phyloP scores from a whole-genome alignment of 2,113 vertebrate species.

The Channa argus region DNA sequence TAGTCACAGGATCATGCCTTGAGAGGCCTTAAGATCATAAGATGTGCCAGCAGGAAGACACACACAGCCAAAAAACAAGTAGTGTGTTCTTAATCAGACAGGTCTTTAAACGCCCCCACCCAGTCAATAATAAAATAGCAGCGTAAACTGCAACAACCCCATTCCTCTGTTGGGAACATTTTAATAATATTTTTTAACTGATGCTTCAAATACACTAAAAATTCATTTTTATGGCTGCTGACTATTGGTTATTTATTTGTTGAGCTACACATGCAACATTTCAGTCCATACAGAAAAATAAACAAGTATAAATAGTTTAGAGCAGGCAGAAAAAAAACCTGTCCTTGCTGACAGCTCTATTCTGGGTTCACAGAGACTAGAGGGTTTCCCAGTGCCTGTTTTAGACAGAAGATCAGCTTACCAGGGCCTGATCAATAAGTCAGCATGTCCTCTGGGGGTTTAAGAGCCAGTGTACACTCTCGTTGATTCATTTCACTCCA shows the following conservation, averaged over 20 bases:
- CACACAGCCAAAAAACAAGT: slow-evolving; percentile 18
- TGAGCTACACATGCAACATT: neutral
- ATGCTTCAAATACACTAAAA: no score
- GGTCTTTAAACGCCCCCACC: slow-evolving; percentile 16
- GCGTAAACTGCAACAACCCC: slow-evolving; percentile 1
- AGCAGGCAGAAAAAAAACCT: neutral
- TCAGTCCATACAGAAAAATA: neutral
- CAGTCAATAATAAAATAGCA: slow-evolving; percentile 23
- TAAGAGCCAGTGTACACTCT: slow-evolving; percentile 39
- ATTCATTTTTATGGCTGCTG: no score
- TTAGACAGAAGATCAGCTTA: slow-evolving; percentile 38
- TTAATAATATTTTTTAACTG: neutral
- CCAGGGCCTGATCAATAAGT: slow-evolving; percentile 60
- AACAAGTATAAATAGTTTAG: neutral
- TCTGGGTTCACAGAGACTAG: slow-evolving; percentile 10
- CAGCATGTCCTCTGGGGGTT: slow-evolving; percentile 36
- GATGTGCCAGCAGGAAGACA: slow-evolving; percentile 53
- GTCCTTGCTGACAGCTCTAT: neutral
- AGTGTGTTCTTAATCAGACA: slow-evolving; percentile 52
- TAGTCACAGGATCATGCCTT: slow-evolving; percentile 69
- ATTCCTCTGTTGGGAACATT: neutral
- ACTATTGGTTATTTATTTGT: neutral
- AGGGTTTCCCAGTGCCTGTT: slow-evolving; percentile 22
- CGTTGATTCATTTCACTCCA: slow-evolving; percentile 44
- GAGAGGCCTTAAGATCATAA: slow-evolving; percentile 61